A percentile compares a stretch with the other conserved stretches of the same genome.
phyloP scores from a whole-genome alignment of 2,888 invertebrate species.

The Hydrotaea cyrtoneurina region DNA sequence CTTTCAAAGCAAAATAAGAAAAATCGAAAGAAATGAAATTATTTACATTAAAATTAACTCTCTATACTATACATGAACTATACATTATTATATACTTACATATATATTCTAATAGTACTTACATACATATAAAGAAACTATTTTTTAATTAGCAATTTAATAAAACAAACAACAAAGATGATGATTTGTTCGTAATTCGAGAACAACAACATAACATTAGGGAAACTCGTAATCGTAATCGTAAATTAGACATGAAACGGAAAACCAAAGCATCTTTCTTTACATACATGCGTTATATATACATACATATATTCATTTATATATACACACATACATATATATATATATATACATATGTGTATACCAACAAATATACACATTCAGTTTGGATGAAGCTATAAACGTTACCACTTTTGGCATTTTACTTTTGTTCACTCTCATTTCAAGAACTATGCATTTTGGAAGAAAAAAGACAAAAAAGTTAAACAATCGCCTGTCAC shows the following conservation, averaged over 20 bases:
- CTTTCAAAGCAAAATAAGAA: slow-evolving; percentile 48
- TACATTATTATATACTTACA: slow-evolving; percentile 63
- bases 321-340: slow-evolving; percentile 39
- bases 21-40: slow-evolving; percentile 44
- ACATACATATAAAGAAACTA: slow-evolving; percentile 49
- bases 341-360: background rate
- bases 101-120: slow-evolving; percentile 47
- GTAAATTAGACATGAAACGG: background rate
- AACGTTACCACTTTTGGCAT: slow-evolving; percentile 39
- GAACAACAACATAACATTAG: slow-evolving; percentile 27
- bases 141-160: slow-evolving; percentile 55
- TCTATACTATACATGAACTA: slow-evolving; percentile 54
- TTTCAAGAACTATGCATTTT: background rate
- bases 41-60: slow-evolving; percentile 54
- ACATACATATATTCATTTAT: background rate
- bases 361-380: background rate
- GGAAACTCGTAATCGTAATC: slow-evolving; percentile 15
- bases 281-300: slow-evolving; percentile 5
- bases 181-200: background rate
- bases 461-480: no score
- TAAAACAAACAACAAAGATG: slow-evolving; percentile 36
- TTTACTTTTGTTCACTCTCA: background rate
- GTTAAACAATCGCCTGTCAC: background rate
- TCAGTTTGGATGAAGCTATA: slow-evolving; percentile 55
- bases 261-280: slow-evolving; percentile 33